Evolutionary conservation across 2,888 invertebrate species (phyloP).

Genomic region (Synanthedon tipuliformis): DNA sequence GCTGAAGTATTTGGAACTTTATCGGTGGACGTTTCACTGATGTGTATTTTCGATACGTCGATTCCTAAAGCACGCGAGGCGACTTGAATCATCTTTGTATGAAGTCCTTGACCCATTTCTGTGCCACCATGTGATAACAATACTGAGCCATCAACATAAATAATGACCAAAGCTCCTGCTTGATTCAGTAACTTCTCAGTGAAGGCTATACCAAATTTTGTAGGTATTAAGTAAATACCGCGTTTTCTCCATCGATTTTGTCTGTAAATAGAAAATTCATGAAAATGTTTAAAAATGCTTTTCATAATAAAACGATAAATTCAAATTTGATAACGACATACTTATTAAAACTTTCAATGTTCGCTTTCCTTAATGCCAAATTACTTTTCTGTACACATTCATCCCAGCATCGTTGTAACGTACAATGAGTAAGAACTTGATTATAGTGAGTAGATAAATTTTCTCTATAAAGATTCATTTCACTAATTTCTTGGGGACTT

Average conservation of each 20-base stretch:
- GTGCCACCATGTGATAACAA: constrained; percentile 91
- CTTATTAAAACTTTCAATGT: constrained; percentile 79
- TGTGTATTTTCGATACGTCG: constrained; percentile 79
- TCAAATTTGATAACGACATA: constrained; percentile 25
- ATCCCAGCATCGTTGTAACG: constrained; percentile 80
- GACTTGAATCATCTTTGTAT: constrained; percentile 96
- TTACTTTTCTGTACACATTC: constrained; percentile 79
- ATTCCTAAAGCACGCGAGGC: constrained; percentile 81
- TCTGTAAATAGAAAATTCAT: constrained; percentile 43
- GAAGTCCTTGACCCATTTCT: constrained; percentile 97
- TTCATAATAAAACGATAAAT: not conserved
- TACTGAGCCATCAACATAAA: constrained; percentile 92
- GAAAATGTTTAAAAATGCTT: not conserved
- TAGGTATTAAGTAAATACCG: constrained; percentile 84
- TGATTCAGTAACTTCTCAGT: constrained; percentile 83
- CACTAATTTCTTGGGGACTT: constrained; percentile 73
- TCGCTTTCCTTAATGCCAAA: constrained; percentile 67
- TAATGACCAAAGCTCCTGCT: constrained; percentile 86
- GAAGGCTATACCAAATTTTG: constrained; percentile 88
- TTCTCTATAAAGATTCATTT: constrained; percentile 83
- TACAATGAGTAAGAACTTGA: constrained; percentile 79
- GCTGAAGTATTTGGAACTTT: constrained; percentile 93
- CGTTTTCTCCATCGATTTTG: constrained; percentile 87
- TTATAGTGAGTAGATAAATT: constrained; percentile 84
- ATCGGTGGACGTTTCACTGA: constrained; percentile 87